Evolutionary conservation across 2,888 invertebrate species (phyloP).

Genomic region (Notodonta dromedarius): DNA sequence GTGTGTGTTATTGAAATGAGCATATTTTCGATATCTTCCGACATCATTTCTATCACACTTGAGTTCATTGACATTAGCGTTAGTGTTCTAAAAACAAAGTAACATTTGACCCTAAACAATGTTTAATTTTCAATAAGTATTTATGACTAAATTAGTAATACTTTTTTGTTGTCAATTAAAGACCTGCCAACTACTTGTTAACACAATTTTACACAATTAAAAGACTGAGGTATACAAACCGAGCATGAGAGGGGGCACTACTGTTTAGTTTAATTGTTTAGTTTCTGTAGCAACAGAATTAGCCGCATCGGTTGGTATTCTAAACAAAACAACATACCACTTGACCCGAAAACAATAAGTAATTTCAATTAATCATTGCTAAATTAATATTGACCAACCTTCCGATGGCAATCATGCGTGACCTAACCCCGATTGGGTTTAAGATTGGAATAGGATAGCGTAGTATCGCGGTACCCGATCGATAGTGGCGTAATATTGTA

Average conservation of each 20-base stretch:
- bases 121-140: background rate
- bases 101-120: no score
- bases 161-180: no score
- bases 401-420: background rate
- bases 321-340: background rate
- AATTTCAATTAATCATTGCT: conserved; percentile 1
- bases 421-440: background rate
- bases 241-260: no score
- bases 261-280: no score
- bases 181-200: no score
- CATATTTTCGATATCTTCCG: background rate
- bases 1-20: background rate
- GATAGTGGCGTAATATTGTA: background rate
- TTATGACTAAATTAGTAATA: no score
- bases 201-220: no score
- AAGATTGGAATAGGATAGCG: background rate
- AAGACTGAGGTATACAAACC: no score
- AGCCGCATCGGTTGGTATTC: background rate
- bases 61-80: background rate
- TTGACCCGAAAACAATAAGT: background rate
- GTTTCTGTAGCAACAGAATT: background rate
- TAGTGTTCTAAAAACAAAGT: background rate
- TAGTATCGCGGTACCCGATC: background rate
- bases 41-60: background rate
- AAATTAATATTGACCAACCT: conserved; percentile 2